Evolutionary conservation across 1,140 invertebrate species (phyloP).

Genomic region (Drosophila sturtevanti): DNA sequence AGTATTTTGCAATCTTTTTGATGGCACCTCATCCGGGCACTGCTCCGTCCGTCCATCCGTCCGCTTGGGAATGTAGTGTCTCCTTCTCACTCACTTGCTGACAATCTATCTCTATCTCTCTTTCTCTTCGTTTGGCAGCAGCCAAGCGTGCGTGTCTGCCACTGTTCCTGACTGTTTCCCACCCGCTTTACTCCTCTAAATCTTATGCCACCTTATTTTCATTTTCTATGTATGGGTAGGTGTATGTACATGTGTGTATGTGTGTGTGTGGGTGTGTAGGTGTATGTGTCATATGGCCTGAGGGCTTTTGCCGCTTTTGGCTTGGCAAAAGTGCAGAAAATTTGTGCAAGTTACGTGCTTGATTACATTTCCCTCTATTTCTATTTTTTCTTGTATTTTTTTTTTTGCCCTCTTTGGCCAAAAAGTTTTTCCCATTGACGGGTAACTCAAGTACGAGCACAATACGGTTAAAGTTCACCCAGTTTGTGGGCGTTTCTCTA

Average conservation of each 20-base stretch:
- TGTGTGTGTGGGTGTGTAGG: conserved; percentile 8
- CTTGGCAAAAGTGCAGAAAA: conserved; percentile 79
- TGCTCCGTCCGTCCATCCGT: not conserved
- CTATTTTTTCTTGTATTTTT: conserved; percentile 55
- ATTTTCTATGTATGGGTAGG: not conserved
- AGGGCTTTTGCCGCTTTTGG: conserved; percentile 61
- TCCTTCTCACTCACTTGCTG: conserved; percentile 29
- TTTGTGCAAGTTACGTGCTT: conserved; percentile 81
- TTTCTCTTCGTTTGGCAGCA: conserved; percentile 35
- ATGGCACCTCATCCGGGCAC: conserved; percentile 49
- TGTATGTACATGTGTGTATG: conserved; percentile 5
- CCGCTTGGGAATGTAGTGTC: conserved; percentile 36
- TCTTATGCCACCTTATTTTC: not conserved
- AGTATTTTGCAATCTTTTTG: conserved; percentile 65
- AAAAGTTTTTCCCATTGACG: conserved; percentile 54
- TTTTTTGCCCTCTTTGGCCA: conserved; percentile 16
- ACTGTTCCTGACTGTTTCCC: conserved; percentile 11
- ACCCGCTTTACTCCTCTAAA: not conserved
- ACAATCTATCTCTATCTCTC: conserved; percentile 40
- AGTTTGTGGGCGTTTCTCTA: conserved; percentile 22
- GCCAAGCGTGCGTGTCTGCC: conserved; percentile 61
- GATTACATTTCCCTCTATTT: conserved; percentile 72
- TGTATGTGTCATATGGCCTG: conserved; percentile 58
- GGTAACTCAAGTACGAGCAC: conserved; percentile 28
- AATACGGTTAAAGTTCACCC: conserved; percentile 58